These are phyloP conservation scores for Euborellia annulipes DNA, from an alignment of 1,140 invertebrate genomes.

Conservation along the genomic window DNA sequence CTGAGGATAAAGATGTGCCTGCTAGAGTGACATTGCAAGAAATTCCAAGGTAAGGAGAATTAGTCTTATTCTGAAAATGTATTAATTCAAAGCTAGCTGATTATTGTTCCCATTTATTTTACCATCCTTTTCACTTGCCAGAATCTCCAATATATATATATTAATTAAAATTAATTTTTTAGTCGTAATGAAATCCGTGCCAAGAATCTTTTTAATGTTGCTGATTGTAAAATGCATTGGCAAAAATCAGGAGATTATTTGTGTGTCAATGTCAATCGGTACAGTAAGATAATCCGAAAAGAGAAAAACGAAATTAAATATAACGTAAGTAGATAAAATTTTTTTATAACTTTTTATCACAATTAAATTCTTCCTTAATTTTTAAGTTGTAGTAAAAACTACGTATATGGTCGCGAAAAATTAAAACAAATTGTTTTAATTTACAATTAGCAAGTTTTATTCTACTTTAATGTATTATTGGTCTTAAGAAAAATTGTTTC, in stretches of 20 bases:
- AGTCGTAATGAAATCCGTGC: constrained; percentile 78
- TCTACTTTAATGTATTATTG: too few species aligned
- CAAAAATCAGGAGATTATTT: constrained; percentile 95
- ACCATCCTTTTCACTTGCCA: too few species aligned
- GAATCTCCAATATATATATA: too few species aligned
- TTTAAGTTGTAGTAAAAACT: too few species aligned
- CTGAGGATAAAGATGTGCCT: constrained; percentile 85
- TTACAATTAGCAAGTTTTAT: too few species aligned
- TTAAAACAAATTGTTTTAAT: too few species aligned
- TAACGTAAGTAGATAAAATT: constrained; percentile 39
- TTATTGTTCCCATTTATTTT: neutral
- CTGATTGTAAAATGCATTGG: constrained; percentile 98
- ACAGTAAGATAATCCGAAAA: constrained; percentile 74
- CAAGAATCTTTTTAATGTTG: constrained; percentile 95
- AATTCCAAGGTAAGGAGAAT: constrained; percentile 46
- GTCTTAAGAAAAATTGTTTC: too few species aligned
- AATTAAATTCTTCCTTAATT: too few species aligned
- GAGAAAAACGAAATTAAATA: constrained; percentile 84
- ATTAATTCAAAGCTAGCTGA: neutral
- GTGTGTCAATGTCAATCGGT: constrained; percentile 96
- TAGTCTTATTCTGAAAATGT: constrained; percentile 2
- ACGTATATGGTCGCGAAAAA: too few species aligned
- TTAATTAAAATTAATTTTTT: constrained; percentile 23
- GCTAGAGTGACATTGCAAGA: constrained; percentile 70
- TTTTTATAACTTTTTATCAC: too few species aligned